Base-by-base conservation (phyloP, 2,113 vertebrate genomes). In the Cardinalis cardinalis region DNA sequence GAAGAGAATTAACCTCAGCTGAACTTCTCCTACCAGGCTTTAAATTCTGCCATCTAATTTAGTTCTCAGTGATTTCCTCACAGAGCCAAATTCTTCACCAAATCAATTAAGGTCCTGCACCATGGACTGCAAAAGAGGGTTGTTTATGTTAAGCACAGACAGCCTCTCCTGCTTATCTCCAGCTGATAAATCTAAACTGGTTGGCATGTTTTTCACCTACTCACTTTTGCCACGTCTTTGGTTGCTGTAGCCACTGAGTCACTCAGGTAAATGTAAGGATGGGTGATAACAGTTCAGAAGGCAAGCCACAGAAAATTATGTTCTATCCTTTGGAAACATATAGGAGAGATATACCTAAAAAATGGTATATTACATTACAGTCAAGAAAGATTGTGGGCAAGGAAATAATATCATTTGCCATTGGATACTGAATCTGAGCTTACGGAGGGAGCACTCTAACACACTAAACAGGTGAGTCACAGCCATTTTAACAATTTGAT, bases 1-100 rank as follows among this genome's bases (percentile, higher is more conserved):
- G 11, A 36, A 83, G 25, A 92, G 43, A 91, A 85, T 87, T 93
- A 92, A 85, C 66, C 84, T 92, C 78, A 66, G 63, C 38, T 87
- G 84, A 92, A 89, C 59, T 75, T 95, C 41, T 75, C 38, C 55
- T 51, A 89, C 68, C 28, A 48, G 6, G 9, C 55, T 89, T 83
- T 74, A 86, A 63, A 55, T 88, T 87, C 87, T 75, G 4, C 25
- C 61, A 68, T 74, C 58, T 74, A 88, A 81, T 92, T 81, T 90
- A 83, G 43, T 81, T 81, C 83, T 73, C 84, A 26, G 48, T 88
- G 16, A 28, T 84, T 86, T 92, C 53, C 64, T 86, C 48, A 70
- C 15, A 53, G 26, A 34, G 41, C 28, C 75, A 69, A 51, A 89
- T 82, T 65, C 64, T 56, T 91, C 75, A 85, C 60, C 51, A 86